A percentile compares a stretch with the other conserved stretches of the same genome.
phyloP scores from a whole-genome alignment of 2,888 invertebrate species.

The Drosophila trichaetosa region DNA sequence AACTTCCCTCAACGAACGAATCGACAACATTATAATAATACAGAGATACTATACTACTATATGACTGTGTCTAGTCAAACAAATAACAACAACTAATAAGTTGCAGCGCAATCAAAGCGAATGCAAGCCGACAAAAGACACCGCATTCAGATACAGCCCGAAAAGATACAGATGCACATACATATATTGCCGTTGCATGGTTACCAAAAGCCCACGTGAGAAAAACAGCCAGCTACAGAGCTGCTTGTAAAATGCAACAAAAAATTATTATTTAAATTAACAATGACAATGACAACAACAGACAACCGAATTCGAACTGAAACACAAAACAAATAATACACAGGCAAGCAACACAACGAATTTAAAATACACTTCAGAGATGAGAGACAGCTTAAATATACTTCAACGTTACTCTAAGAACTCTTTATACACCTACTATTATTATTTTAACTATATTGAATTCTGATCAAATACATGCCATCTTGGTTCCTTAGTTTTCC shows the following conservation, averaged over 20 bases:
- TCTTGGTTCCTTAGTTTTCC: accelerated
- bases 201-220: conserved; percentile 45
- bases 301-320: conserved; percentile 30
- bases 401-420: background rate
- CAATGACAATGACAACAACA: conserved; percentile 44
- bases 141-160: conserved; percentile 43
- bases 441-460: background rate
- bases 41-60: conserved; percentile 62
- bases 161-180: conserved; percentile 18
- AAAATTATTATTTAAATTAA: conserved; percentile 75
- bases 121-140: conserved; percentile 71
- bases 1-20: conserved; percentile 12
- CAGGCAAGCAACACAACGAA: background rate
- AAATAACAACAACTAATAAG: conserved; percentile 83
- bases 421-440: background rate
- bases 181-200: conserved; percentile 1
- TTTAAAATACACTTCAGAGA: conserved; percentile 17
- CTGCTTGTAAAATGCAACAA: conserved; percentile 55
- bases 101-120: conserved; percentile 73
- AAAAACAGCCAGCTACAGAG: conserved; percentile 40
- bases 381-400: background rate
- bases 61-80: conserved; percentile 81
- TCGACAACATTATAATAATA: conserved; percentile 60
- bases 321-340: conserved; percentile 2
- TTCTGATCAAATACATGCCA: background rate